Base-by-base conservation (phyloP, 2,113 vertebrate species). In the Saguinus midas region DNA sequence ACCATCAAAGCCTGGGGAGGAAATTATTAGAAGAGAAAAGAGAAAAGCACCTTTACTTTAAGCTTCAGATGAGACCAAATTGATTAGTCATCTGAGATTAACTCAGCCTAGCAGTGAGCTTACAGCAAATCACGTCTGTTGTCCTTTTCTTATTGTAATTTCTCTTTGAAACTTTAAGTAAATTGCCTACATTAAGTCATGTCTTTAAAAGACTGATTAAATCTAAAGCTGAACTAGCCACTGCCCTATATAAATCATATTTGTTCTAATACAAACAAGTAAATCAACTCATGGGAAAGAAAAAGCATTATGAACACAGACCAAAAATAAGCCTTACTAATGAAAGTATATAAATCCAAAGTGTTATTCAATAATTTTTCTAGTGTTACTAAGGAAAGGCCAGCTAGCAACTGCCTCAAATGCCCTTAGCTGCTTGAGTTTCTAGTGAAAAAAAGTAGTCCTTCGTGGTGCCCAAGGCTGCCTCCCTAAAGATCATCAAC, bases 1-100 rank as follows among this genome's bases (percentile, higher is more conserved):
- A 96, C 93, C 97, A 96, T 98, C 98, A 98, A 98, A 98, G 97
- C 90, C 91, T 87, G 90, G 23, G 8, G 32, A 57, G 61, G 73
- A 80, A 97, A 90, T 85, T 95, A 97, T 95, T 96, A 92, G 94
- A 98, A 95, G 96, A 87, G 90, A 64, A 92, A 93, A 98, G 43
- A 93, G 78, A 87, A 98, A 95, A 96, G 27, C 57, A 95, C 75
- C 90, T 98, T 92, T 95, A 95, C 93, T 98, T 98, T 93, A 96
- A 64, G 92, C 97, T 98, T 98, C 94, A 97, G 96, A 97, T 92
- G 91, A 94, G 92, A 95, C 83, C 84, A 94, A 97, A 96, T 79
- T 89, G 72, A 96, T 97, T 89, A 97, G 80, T 95, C 78, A 18
- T 95, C 93, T 58, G 72, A 88, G 70, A 66, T 76, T 79, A 55